These are phyloP conservation scores for Albula goreensis DNA, from an alignment of 2,113 vertebrate species.

Conservation along the genomic window DNA sequence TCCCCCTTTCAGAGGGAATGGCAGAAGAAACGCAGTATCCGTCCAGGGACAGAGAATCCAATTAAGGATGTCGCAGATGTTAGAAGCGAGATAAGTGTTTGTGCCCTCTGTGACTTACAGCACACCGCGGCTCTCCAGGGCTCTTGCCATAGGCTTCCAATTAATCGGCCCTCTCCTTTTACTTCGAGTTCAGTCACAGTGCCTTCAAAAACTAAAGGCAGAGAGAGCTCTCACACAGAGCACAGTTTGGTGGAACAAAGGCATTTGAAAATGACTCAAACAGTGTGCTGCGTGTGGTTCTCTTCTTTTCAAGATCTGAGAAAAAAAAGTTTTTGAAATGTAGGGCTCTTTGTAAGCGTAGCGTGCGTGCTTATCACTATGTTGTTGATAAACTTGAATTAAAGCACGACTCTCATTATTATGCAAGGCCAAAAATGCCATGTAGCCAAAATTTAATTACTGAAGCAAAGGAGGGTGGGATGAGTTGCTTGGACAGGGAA, in stretches of 20 bases:
- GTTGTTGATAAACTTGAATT: background rate
- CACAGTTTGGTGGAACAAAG: background rate
- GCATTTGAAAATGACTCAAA: background rate
- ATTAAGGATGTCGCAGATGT: conserved; percentile 11
- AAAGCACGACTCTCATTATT: background rate
- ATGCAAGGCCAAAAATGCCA: background rate
- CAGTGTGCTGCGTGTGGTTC: background rate
- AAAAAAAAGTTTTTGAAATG: background rate
- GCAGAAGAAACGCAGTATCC: background rate
- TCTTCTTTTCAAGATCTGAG: too few relatives aligned
- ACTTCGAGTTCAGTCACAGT: background rate
- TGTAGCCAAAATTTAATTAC: background rate
- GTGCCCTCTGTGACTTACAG: background rate
- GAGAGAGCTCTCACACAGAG: background rate
- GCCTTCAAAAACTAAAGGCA: background rate
- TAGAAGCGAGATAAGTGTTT: background rate
- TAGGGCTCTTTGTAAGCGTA: background rate
- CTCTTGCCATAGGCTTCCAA: background rate
- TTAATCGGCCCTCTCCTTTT: background rate
- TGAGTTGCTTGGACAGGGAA: background rate
- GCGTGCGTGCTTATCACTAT: background rate
- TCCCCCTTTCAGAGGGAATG: background rate
- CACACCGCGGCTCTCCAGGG: background rate
- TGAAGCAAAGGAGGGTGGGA: background rate
- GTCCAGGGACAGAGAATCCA: background rate